Percentiles rank a stretch among this genome's conserved stretches.
Evolutionary conservation across 2,888 invertebrate genomes (phyloP).

Genomic region (Cenopis cana): DNA sequence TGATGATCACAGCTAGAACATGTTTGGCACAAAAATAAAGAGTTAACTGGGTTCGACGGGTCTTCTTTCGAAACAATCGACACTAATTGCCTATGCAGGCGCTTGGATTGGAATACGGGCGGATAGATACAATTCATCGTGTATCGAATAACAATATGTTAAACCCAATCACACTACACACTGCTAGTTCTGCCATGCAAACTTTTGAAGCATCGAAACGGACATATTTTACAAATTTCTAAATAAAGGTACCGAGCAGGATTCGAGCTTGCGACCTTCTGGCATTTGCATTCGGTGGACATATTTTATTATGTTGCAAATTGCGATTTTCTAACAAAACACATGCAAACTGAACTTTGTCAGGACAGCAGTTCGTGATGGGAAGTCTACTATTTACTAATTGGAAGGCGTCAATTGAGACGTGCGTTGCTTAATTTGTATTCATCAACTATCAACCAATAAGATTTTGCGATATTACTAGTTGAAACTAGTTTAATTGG

Average conservation of each 20-base stretch:
- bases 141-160: slow-evolving; percentile 19
- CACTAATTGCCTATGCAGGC: slow-evolving; percentile 34
- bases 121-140: slow-evolving; percentile 16
- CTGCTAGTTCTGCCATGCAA: not conserved
- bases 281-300: too few relatives aligned
- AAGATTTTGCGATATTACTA: slow-evolving; percentile 18
- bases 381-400: not conserved
- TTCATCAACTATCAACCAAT: slow-evolving; percentile 19
- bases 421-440: slow-evolving; percentile 16
- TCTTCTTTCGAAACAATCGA: slow-evolving; percentile 17
- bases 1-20: not conserved
- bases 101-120: slow-evolving; percentile 9
- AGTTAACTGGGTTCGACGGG: not conserved
- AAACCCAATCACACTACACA: not conserved
- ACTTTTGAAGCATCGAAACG: not conserved
- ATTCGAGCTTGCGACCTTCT: too few relatives aligned
- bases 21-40: not conserved
- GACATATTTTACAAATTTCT: too few relatives aligned
- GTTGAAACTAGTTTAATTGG: slow-evolving; percentile 5
- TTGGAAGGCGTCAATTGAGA: slow-evolving; percentile 22
- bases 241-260: too few relatives aligned
- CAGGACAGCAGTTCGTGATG: not conserved
- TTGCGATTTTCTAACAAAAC: not conserved
- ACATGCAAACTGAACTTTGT: not conserved
- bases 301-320: too few relatives aligned